Evolutionary conservation across 2,113 vertebrate genomes (phyloP), one percentile per base, ranked within the genome.

Genomic region (Pygoscelis adeliae): DNA sequence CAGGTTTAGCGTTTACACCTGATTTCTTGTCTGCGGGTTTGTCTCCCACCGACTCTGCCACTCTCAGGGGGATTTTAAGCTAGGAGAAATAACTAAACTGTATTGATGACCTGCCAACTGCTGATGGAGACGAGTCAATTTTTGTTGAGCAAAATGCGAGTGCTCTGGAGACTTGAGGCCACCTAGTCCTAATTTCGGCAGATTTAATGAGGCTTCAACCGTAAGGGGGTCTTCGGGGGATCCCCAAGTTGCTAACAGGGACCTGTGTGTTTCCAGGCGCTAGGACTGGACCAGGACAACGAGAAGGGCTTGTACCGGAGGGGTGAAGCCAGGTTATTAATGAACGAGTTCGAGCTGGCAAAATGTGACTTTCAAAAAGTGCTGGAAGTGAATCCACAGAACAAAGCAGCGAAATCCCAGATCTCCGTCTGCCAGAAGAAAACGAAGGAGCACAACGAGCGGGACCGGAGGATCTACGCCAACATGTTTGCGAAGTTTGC

Each of bases 401-500:
- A 99, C 95, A 99, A 98, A 87, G 99, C 99, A 0, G 99, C 99
- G 1, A 98, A 97, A 10, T 97, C 97, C 61, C 99, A 99, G 97
- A 99, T 99, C 89, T 97, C 98, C 2, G 61, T 98, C 94, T 99
- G 99, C 97, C 99, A 99, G 97, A 98, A 96, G 67, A 99, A 99
- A 72, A 99, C 99, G 0, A 99, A 99, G 93, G 99, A 99, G 87
- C 99, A 99, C 97, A 98, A 99, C 0, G 99, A 99, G 93, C 97
- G 98, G 55, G 99, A 99, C 98, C 98, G 99, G 94, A 99, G 89
- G 97, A 99, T 98, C 91, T 99, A 99, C 0, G 99, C 99, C 98
- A 99, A 99, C 98, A 99, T 99, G 99, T 99, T 99, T 98, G 96
- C 99, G 74, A 99, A 99, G 97, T 99, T 99, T 73, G 99, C 99